These are phyloP conservation scores for Apamea crenata DNA, from an alignment of 2,888 invertebrate genomes.

Conservation along the genomic window DNA sequence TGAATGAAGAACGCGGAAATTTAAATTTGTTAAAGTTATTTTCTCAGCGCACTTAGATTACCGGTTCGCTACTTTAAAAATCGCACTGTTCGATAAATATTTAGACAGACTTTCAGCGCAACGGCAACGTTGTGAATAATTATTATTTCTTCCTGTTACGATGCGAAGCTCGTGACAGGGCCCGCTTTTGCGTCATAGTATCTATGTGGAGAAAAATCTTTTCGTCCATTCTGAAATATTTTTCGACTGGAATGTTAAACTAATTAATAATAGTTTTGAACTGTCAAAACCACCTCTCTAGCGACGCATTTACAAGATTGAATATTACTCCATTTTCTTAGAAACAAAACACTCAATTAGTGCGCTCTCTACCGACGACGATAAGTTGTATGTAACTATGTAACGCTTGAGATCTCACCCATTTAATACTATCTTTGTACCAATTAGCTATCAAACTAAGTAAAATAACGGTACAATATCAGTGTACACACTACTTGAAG, in stretches of 20 bases:
- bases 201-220: constrained; percentile 48
- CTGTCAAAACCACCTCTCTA: constrained; percentile 10
- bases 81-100: constrained; percentile 47
- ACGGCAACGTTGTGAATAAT: constrained; percentile 41
- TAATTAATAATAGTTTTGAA: no score
- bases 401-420: constrained; percentile 24
- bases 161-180: constrained; percentile 50
- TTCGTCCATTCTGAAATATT: constrained; percentile 34
- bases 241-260: constrained; percentile 21
- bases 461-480: constrained; percentile 11
- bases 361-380: background rate
- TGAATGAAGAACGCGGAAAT: constrained; percentile 28
- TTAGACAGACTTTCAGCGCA: constrained; percentile 43
- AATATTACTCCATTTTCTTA: background rate
- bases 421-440: constrained; percentile 9
- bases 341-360: background rate
- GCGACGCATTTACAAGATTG: constrained; percentile 7
- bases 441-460: constrained; percentile 29
- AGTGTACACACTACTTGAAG: constrained; percentile 1
- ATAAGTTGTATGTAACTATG: background rate
- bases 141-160: constrained; percentile 58
- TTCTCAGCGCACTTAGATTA: constrained; percentile 21
- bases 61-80: constrained; percentile 21
- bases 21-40: constrained; percentile 20
- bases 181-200: constrained; percentile 63